Evolutionary conservation across 1,140 invertebrate species (phyloP).

Genomic region (Magallana angulata): DNA sequence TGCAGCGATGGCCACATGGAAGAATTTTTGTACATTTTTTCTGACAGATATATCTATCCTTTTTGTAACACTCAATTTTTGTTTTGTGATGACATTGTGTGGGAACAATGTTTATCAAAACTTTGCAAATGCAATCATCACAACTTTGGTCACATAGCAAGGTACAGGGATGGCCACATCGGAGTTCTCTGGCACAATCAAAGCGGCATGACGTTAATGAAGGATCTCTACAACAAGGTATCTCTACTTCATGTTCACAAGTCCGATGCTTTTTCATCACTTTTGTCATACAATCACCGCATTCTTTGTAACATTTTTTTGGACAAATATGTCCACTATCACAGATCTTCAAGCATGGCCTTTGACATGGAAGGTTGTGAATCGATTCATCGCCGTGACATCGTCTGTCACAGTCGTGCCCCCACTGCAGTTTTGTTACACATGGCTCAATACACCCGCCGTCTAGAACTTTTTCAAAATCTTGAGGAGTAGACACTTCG

Average conservation of each 20-base stretch:
- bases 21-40: slow-evolving; percentile 33
- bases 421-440: slow-evolving; percentile 69
- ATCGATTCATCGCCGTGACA: slow-evolving; percentile 62
- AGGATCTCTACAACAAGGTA: slow-evolving; percentile 51
- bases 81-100: slow-evolving; percentile 10
- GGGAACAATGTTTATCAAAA: neutral
- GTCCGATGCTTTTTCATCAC: slow-evolving; percentile 44
- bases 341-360: slow-evolving; percentile 42
- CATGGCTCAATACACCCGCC: slow-evolving; percentile 76
- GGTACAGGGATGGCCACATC: slow-evolving; percentile 79
- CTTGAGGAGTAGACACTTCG: slow-evolving; percentile 60
- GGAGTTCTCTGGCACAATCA: slow-evolving; percentile 75
- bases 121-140: neutral
- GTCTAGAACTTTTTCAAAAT: slow-evolving; percentile 75
- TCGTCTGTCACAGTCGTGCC: slow-evolving; percentile 70
- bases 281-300: slow-evolving; percentile 41
- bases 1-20: slow-evolving; percentile 58
- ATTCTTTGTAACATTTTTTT: slow-evolving; percentile 49
- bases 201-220: slow-evolving; percentile 40
- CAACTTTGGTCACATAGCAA: slow-evolving; percentile 12
- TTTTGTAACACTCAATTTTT: slow-evolving; percentile 3
- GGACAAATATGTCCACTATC: slow-evolving; percentile 56
- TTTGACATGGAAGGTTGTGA: slow-evolving; percentile 56
- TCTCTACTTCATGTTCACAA: slow-evolving; percentile 53
- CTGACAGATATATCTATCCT: slow-evolving; percentile 24